Base-by-base conservation (phyloP, 2,113 vertebrate species). In the Psophia crepitans region DNA sequence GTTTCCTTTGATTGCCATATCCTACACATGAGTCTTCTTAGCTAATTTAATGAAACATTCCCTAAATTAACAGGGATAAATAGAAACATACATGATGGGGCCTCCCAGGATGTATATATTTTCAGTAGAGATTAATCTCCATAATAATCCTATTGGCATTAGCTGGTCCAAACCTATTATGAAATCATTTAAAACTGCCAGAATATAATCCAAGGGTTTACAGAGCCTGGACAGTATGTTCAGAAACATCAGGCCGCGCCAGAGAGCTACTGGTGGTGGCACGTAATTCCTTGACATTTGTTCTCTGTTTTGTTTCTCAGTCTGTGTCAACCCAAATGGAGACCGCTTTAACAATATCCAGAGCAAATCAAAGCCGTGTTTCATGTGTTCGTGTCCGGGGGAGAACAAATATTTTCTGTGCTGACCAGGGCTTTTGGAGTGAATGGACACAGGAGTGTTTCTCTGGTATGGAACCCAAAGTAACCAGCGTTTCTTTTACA, bases 361-460 rank as follows among this genome's bases (percentile, higher is more conserved):
- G 78, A 94, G 89, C 28, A 58, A 98, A 97, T 53, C 75, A 81
- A 73, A 98, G 96, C 68, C 80, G 17, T 6, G 1, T 90, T 54
- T 54, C 97, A 1, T 98, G 98, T 58, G 96, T 97, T 88, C 96
- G 91, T 61, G 95, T 98, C 94, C 97, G 98, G 80, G 98, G 95
- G 8, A 98, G 95, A 94, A 90, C 97, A 61, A 98, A 97, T 53
- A 94, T 87, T 9, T 98, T 98, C 70, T 98, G 98, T 60, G 94
- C 98, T 44, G 97, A 98, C 91, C 91, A 96, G 19, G 98, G 98
- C 66, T 97, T 98, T 76, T 98, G 98, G 98, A 98, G 98, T n/a
- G 98, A 98, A 12, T 98, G 98, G 98, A 97, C 96, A 0, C 82
- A 97, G 37, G 74, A 94, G 6, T 98, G 98, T 61, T 97, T 97